A percentile compares a stretch with the other conserved stretches of the same genome.
These are phyloP conservation scores for Philypnodon macrostomus DNA, from an alignment of 2,797 vertebrate genomes.

Conservation along the genomic window DNA sequence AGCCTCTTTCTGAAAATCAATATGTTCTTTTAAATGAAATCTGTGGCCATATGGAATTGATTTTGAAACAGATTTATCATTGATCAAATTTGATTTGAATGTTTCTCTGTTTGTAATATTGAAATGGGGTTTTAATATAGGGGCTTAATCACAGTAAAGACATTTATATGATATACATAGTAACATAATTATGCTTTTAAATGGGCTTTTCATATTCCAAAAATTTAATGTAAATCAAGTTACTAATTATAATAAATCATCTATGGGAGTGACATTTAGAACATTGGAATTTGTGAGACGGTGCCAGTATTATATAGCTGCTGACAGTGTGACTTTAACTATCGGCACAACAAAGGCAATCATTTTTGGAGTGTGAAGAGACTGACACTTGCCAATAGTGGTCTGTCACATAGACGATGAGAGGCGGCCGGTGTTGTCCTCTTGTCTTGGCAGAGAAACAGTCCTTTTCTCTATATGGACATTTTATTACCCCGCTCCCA, in stretches of 20 bases:
- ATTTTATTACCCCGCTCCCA: conserved; percentile 37
- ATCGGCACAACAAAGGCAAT: neutral
- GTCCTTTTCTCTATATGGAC: conserved; percentile 14
- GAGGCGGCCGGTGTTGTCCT: conserved; percentile 6
- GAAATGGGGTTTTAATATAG: conserved; percentile 9
- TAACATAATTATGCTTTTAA: conserved; percentile 8
- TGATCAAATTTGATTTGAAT: conserved; percentile 6
- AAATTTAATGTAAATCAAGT: conserved; percentile 8
- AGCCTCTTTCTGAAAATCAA: conserved; percentile 22
- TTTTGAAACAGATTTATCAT: conserved; percentile 15
- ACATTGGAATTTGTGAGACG: conserved; percentile 8
- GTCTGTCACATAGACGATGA: conserved; percentile 1
- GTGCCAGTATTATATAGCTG: conserved; percentile 3
- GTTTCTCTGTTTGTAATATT: conserved; percentile 1
- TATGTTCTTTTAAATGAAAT: conserved; percentile 35
- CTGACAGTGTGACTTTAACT: conserved; percentile 4
- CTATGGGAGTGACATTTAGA: conserved; percentile 8
- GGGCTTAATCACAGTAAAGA: conserved; percentile 7
- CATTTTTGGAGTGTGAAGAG: conserved; percentile 7
- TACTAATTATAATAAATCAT: conserved; percentile 11
- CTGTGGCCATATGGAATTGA: conserved; percentile 14
- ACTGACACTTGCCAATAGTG: conserved; percentile 8
- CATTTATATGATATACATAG: conserved; percentile 7
- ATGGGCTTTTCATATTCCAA: conserved; percentile 4
- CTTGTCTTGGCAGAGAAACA: conserved; percentile 7